Base-by-base conservation (phyloP, 2,113 vertebrate genomes). In the Pseudorasbora parva region DNA sequence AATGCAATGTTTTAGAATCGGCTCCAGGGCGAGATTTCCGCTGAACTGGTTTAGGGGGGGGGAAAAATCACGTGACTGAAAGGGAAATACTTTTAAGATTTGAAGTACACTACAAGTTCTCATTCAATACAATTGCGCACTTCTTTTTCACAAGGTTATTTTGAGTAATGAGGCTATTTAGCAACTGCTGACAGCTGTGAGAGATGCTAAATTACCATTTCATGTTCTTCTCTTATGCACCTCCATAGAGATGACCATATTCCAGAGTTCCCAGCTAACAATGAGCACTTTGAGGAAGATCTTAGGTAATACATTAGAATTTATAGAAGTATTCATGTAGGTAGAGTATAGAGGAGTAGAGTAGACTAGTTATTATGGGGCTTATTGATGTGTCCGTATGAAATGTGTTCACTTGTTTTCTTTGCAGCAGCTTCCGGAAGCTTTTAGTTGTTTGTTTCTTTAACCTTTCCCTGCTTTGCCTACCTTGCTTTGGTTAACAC, bases 221-320 rank as follows among this genome's bases (percentile, higher is more conserved):
- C 15, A 54, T 83, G 41, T 60, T 47, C 77, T 75, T 56, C 66
- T 88, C 56, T 81, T 47, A 51, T 78, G 72, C 75, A 78, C 23
- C 54, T 77, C 23, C 76, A 56, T 87, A 89, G 90, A 84, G 91
- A 94, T 85, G 93, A 93, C 19, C 87, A 91, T 79, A 91, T 92
- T 60, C 91, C 92, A 14, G 91, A 91, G 79, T 93, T 92, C 30
- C 92, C 91, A 9, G 88, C 86, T 17, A 91, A 91, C 66, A 85
- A 88, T 0, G 89, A 92, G 0, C 41, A 85, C 83, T 91, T 72
- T 33, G 90, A 93, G 7, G 91, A 92, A 37, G 93, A 94, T 14
- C 73, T 92, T 43, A 94, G 94, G 94, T 95, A 93, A 89, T 41
- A 4, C 15, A 51, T 7, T 41, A 62, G 56, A 15, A 37, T 14